A percentile compares a stretch with the other conserved stretches of the same genome.
These are phyloP conservation scores for Thymelicus sylvestris DNA, from an alignment of 2,888 invertebrate genomes.

Conservation along the genomic window DNA sequence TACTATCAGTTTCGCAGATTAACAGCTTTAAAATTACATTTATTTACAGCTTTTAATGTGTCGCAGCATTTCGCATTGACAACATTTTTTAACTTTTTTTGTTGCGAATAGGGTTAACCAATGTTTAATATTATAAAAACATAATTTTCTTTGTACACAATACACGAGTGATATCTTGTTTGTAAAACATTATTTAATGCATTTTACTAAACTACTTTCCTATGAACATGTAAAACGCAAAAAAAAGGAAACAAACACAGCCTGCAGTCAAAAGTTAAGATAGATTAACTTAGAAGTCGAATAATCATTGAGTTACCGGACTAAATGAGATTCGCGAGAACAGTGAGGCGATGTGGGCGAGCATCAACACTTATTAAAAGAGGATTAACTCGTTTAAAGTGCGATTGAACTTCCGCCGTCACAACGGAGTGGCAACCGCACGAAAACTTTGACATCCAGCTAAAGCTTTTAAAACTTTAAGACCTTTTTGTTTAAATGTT, in stretches of 20 bases:
- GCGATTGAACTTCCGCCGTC: conserved; percentile 69
- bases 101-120: no score
- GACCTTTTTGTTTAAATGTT: conserved; percentile 4
- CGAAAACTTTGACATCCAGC: conserved; percentile 48
- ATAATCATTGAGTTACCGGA: conserved; percentile 57
- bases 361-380: conserved; percentile 81
- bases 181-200: no score
- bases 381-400: conserved; percentile 80
- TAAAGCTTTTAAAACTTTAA: conserved; percentile 14
- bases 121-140: no score
- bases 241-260: not conserved
- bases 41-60: no score
- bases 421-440: conserved; percentile 53
- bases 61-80: no score
- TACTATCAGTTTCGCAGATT: not conserved
- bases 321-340: conserved; percentile 61
- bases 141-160: no score
- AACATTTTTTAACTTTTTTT: no score
- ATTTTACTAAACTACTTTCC: no score
- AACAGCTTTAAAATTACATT: no score
- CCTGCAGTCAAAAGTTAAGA: conserved; percentile 10
- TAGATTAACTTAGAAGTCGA: conserved; percentile 46
- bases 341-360: conserved; percentile 47
- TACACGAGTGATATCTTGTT: no score
- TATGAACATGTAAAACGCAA: not conserved